These are phyloP conservation scores for Eustalomyia histrio DNA, from an alignment of 2,888 invertebrate genomes.

Conservation along the genomic window DNA sequence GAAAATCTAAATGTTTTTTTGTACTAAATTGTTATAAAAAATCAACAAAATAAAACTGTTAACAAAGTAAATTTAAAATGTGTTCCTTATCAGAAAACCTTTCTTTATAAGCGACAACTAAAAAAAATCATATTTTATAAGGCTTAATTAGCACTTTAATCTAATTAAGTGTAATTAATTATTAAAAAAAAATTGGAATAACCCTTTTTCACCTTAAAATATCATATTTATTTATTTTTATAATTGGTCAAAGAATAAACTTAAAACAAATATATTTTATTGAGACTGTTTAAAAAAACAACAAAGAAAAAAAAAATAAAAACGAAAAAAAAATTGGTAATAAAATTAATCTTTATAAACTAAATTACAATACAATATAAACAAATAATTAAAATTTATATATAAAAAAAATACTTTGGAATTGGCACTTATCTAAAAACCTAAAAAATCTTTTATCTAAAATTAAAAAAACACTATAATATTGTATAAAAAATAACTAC, in stretches of 20 bases:
- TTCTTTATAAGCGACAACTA: conserved; percentile 21
- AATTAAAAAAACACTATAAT: conserved; percentile 14
- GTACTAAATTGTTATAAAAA: conserved; percentile 35
- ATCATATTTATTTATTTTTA: conserved; percentile 45
- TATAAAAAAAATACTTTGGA: conserved; percentile 38
- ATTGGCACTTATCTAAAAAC: conserved; percentile 55
- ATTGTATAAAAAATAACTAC: background rate
- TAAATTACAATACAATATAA: conserved; percentile 35
- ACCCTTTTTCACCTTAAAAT: conserved; percentile 8
- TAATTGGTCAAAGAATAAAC: conserved; percentile 31
- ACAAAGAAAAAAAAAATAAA: too few species aligned
- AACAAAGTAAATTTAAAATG: conserved; percentile 24
- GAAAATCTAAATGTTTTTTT: conserved; percentile 45
- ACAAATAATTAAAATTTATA: conserved; percentile 19
- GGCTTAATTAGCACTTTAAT: conserved; percentile 59
- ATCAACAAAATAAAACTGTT: background rate
- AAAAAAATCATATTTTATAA: conserved; percentile 43
- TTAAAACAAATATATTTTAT: conserved; percentile 49
- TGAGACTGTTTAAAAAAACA: conserved; percentile 66
- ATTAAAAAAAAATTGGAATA: conserved; percentile 33
- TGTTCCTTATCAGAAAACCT: conserved; percentile 36
- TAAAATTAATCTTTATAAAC: conserved; percentile 56
- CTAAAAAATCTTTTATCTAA: conserved; percentile 38
- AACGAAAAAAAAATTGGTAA: conserved; percentile 67
- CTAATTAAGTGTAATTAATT: conserved; percentile 18